phyloP scores from a whole-genome alignment of 1,140 invertebrate genomes.

The Listronotus bonariensis region DNA sequence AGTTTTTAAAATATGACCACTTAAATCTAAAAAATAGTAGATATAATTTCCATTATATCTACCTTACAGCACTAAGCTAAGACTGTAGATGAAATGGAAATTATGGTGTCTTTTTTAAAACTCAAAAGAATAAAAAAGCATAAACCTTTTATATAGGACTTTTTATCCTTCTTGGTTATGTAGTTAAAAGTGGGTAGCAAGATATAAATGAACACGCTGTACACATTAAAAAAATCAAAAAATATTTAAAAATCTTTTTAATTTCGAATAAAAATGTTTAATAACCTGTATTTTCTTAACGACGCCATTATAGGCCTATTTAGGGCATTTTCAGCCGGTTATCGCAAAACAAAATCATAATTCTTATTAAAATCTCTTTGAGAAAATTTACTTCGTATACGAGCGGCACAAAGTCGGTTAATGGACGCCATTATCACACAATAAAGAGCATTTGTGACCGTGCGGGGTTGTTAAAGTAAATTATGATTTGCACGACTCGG shows the following conservation, averaged over 20 bases:
- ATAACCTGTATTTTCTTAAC: slow-evolving; percentile 1
- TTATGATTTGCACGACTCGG: slow-evolving; percentile 33
- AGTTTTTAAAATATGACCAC: no score
- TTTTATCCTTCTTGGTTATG: no score
- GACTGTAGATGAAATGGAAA: no score
- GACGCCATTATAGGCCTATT: slow-evolving; percentile 14
- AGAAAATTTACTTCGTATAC: slow-evolving; percentile 36
- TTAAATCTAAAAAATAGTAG: no score
- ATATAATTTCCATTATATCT: no score
- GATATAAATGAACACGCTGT: no score
- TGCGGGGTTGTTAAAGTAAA: slow-evolving; percentile 34
- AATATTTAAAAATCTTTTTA: background rate
- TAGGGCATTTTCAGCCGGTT: slow-evolving; percentile 7
- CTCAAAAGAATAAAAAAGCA: no score
- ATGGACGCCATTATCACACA: slow-evolving; percentile 36
- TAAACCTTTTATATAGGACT: no score
- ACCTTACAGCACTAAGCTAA: no score
- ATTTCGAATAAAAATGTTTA: background rate
- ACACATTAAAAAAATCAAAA: no score
- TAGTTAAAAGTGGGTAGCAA: no score
- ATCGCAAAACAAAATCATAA: slow-evolving; percentile 26
- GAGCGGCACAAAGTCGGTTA: slow-evolving; percentile 35
- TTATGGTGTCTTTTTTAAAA: no score
- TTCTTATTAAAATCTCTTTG: slow-evolving; percentile 30
- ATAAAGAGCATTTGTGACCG: slow-evolving; percentile 37